Evolutionary conservation across 1,140 invertebrate genomes (phyloP), one percentile per base, ranked within the genome.

Genomic region (Temnothorax nylanderi): DNA sequence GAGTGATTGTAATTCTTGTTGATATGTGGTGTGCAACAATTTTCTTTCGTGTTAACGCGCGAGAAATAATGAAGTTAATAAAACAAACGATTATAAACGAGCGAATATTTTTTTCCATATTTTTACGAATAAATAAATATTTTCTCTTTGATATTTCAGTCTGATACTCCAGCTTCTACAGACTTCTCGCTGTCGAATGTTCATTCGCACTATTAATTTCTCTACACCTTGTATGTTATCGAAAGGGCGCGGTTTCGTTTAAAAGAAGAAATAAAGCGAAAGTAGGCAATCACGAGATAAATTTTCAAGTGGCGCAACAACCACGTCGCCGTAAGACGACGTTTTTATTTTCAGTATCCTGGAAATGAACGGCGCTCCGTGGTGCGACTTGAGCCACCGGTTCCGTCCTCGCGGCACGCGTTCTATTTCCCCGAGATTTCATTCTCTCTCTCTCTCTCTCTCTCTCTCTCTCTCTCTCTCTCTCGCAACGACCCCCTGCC

Each of bases 341-440:
- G 44, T 11, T 34, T 54, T 84, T 90, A 87, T 90, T 89, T 89
- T 34, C 74, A 26, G 26, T 44, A 58, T 41, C 51, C 21, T 16
- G 76, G 32, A 6, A 6, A 34, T 26, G 26, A 49, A 47, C 32
- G 18, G n/a, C 37, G 11, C 41, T 65, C 58, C 58, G 85, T 58
- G 21, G 64, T 60, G 16, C 72, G 74, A 69, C 88, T 89, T 84
- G 85, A 90, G 89, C 85, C 89, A 54, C 41, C 8, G 7, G 49
- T 49, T 74, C 62, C 32, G 76, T 64, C 58, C 34, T 86, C 65
- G 84, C 58, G 85, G 81, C 91, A 87, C 88, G 85, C 87, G 84
- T 88, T 92, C 88, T 86, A 92, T 92, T 92, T 92, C 47, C 78
- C 26, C 54, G 64, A 84, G 77, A 87, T 90, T 89, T 11, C n/a